Evolutionary conservation across 2,797 vertebrate species (phyloP).

Genomic region (Octomys mimax): DNA sequence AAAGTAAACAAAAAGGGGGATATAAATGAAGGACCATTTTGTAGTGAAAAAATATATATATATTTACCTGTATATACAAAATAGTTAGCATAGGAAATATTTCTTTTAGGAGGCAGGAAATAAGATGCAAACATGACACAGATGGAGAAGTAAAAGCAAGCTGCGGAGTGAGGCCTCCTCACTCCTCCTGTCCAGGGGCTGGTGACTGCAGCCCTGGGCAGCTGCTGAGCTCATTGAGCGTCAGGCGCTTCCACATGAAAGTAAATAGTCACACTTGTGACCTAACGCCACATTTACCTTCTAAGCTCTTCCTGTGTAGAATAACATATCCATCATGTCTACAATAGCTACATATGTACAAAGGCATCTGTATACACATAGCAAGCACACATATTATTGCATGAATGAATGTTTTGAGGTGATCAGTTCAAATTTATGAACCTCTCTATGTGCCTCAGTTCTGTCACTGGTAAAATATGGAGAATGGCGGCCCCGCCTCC

Average conservation of each 20-base stretch:
- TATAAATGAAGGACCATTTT: no score
- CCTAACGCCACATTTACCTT: neutral
- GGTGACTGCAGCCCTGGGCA: neutral
- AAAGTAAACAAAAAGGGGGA: no score
- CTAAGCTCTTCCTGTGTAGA: neutral
- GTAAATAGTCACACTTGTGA: neutral
- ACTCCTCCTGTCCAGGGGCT: neutral
- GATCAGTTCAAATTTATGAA: neutral
- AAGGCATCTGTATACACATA: neutral
- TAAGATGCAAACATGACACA: neutral
- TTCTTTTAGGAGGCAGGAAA: conserved; percentile 18
- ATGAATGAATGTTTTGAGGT: neutral
- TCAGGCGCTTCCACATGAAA: neutral
- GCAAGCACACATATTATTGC: neutral
- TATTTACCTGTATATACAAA: no score
- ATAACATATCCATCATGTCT: no score
- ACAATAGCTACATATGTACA: neutral
- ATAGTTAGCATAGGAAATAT: conserved; percentile 19
- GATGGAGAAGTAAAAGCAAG: neutral
- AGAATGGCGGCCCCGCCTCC: neutral
- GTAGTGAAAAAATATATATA: no score
- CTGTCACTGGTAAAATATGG: neutral
- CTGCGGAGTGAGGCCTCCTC: neutral
- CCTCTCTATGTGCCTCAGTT: neutral
- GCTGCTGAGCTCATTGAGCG: no score